Evolutionary conservation across 2,797 vertebrate species (phyloP).

Genomic region (Esox masquinongy): DNA sequence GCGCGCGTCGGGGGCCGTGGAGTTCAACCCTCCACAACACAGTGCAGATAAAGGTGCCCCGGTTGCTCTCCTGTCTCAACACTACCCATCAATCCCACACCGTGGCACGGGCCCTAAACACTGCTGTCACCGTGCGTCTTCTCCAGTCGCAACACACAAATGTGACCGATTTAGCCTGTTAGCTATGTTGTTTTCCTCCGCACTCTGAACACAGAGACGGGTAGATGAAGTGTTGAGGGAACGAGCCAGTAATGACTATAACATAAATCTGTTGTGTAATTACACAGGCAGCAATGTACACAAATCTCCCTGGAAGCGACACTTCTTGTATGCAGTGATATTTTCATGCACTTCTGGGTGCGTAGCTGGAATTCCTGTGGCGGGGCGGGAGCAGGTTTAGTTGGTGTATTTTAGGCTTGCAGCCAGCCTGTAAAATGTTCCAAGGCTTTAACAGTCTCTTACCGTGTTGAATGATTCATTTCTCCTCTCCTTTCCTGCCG

Average conservation of each 20-base stretch:
- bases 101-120: background rate
- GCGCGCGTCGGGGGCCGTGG: slow-evolving; percentile 32
- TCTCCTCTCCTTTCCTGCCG: background rate
- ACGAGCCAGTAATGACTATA: background rate
- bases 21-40: background rate
- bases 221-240: background rate
- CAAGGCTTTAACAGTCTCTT: background rate
- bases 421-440: slow-evolving; percentile 2
- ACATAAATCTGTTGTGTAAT: background rate
- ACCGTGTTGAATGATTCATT: background rate
- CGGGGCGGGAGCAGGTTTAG: background rate
- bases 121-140: background rate
- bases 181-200: background rate
- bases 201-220: background rate
- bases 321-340: background rate
- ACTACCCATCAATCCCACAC: background rate
- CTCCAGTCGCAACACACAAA: background rate
- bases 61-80: slow-evolving; percentile 5
- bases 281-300: background rate
- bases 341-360: background rate
- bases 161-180: background rate
- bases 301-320: background rate
- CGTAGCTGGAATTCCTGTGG: background rate
- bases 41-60: background rate
- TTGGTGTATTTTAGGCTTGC: background rate